Percentiles rank a stretch among this genome's conserved stretches.
Evolutionary conservation across 2,888 invertebrate species (phyloP).

Genomic region (Scelioninae gen. 1): DNA sequence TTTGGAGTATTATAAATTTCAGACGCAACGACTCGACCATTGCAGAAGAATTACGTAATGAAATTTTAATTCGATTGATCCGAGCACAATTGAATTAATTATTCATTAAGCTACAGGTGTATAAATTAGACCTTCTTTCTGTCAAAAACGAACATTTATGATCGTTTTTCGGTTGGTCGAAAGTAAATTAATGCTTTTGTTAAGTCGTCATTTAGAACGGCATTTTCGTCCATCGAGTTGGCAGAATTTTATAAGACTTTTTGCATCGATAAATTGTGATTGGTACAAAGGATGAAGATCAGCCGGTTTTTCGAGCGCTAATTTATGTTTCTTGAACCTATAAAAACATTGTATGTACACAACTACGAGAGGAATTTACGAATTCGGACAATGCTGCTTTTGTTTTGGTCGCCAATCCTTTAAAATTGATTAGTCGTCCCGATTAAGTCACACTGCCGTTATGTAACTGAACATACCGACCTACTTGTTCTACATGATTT

Average conservation of each 20-base stretch:
- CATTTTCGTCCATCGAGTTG: constrained; percentile 13
- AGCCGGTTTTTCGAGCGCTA: not conserved
- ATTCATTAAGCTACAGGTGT: constrained; percentile 13
- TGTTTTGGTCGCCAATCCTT: constrained; percentile 4
- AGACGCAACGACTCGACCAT: constrained; percentile 3
- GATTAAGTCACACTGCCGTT: constrained; percentile 22
- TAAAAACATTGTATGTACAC: not conserved
- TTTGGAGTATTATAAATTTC: constrained; percentile 56
- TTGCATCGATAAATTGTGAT: constrained; percentile 12
- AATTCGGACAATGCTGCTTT: not conserved
- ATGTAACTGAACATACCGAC: constrained; percentile 28
- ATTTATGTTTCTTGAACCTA: not conserved
- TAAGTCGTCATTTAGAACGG: constrained; percentile 3
- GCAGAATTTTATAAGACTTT: not conserved
- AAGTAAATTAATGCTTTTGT: constrained; percentile 13
- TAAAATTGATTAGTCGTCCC: constrained; percentile 15
- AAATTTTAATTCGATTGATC: constrained; percentile 14
- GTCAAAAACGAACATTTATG: constrained; percentile 2
- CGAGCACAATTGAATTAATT: constrained; percentile 44
- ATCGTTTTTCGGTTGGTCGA: constrained; percentile 21
- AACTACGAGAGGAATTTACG: not conserved
- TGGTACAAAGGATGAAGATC: not conserved
- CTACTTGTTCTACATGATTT: constrained; percentile 51
- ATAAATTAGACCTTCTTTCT: constrained; percentile 30
- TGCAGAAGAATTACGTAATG: constrained; percentile 39